Base-by-base conservation (phyloP, 2,797 vertebrate species). In the Cyclura pinguis region DNA sequence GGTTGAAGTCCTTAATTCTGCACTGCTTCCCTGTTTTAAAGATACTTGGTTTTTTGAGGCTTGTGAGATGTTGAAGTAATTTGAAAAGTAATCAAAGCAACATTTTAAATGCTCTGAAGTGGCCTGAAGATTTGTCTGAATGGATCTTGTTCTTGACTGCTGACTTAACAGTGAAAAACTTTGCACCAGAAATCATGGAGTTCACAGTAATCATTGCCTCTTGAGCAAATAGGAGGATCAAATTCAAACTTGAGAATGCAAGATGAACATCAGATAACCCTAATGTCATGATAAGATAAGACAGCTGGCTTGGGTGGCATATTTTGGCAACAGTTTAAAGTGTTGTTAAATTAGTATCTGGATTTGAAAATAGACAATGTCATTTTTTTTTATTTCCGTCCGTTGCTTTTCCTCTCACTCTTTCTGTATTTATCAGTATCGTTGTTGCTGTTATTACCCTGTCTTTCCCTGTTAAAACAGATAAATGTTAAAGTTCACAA, bases 11-110 rank as follows among this genome's bases (percentile, higher is more conserved):
- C 27, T 86, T 69, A 77, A 87, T 87, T 76, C 29, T 81, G 38
- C 52, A 87, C 57, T 77, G n/a, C 50, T 83, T 91, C 59, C 8
- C 62, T 76, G 47, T 85, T 85, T 85, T 69, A 83, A 80, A 84
- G 29, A 24, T 13, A 14, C 9, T n/a, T n/a, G 12, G 32, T 35
- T 67, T 77, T 76, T 20, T 59, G 38, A 29, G 38, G 1, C 29
- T 87, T 57, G 38, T 50, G 35, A 83, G 20, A n/a, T 35, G 59
- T 18, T 84, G 72, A 84, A 84, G 59, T 77, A 67, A 69, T 84
- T 77, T 7, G 24, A 76, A 78, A 69, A 69, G 38, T 86, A 91
- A 87, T 91, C 80, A 64, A 78, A 18, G 10, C 24, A 52, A 52
- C 3, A 24, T 62, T 76, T 87, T 55, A 87, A 84, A 77, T 27